phyloP scores from a whole-genome alignment of 2,113 vertebrate species.

The Equus przewalskii region DNA sequence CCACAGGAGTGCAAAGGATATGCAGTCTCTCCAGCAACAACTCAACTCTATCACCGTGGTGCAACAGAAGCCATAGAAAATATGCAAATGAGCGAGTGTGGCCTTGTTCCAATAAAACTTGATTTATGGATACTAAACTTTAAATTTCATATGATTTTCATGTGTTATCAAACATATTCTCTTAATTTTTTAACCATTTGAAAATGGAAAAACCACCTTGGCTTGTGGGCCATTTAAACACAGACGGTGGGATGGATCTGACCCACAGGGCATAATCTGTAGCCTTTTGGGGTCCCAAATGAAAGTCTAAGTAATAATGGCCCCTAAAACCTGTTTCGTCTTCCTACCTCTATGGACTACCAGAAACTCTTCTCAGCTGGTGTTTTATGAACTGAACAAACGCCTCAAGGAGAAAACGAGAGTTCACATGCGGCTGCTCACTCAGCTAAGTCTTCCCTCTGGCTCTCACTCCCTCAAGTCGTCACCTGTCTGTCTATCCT shows the following conservation, averaged over 20 bases:
- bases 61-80: neutral
- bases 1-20: neutral
- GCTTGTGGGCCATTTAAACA: neutral
- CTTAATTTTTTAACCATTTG: neutral
- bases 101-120: neutral
- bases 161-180: neutral
- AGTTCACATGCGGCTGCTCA: neutral
- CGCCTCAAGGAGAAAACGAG: neutral
- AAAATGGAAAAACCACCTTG: neutral
- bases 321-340: neutral
- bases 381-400: neutral
- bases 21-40: too few relatives aligned
- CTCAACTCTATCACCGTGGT: fast-evolving
- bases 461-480: neutral
- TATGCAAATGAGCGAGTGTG: neutral
- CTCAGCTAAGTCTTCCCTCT: too few relatives aligned
- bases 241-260: neutral
- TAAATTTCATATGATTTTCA: neutral
- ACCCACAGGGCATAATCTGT: neutral
- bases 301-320: neutral
- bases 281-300: neutral
- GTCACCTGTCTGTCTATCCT: neutral
- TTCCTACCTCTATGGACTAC: neutral
- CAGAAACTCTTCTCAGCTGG: neutral
- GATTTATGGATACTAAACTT: neutral